These are phyloP conservation scores for Galeruca laticollis DNA, from an alignment of 2,888 invertebrate genomes.

Conservation along the genomic window DNA sequence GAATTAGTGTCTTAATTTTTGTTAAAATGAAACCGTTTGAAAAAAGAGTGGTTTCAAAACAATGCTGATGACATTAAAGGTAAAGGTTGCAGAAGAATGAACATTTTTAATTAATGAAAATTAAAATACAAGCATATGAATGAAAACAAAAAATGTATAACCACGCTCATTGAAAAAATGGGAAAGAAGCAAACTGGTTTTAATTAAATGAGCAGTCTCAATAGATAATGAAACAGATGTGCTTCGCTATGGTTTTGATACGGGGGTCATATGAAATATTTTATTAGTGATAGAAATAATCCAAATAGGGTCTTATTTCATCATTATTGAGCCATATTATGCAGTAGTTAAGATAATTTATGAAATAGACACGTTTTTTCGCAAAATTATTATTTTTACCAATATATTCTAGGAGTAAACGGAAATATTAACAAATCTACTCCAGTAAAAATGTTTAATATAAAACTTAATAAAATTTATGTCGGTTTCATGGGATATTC, in stretches of 20 bases:
- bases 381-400: too few relatives aligned
- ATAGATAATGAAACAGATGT: not conserved
- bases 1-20: not conserved
- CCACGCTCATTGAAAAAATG: not conserved
- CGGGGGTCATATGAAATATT: not conserved
- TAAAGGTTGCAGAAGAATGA: not conserved
- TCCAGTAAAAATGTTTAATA: not conserved
- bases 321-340: too few relatives aligned
- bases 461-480: slow-evolving; percentile 10
- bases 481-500: not conserved
- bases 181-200: not conserved
- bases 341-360: too few relatives aligned
- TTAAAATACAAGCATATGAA: not conserved
- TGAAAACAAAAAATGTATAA: not conserved
- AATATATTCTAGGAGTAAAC: too few relatives aligned
- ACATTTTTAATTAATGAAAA: slow-evolving; percentile 1
- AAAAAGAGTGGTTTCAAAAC: not conserved
- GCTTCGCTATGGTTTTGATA: not conserved
- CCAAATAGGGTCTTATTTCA: too few relatives aligned
- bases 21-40: not conserved
- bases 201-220: not conserved
- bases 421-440: not conserved
- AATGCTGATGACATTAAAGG: not conserved
- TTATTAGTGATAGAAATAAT: too few relatives aligned
- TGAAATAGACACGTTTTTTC: too few relatives aligned